A percentile compares a stretch with the other conserved stretches of the same genome.
Evolutionary conservation across 2,113 vertebrate species (phyloP).

Genomic region (Clarias macrocephalus): DNA sequence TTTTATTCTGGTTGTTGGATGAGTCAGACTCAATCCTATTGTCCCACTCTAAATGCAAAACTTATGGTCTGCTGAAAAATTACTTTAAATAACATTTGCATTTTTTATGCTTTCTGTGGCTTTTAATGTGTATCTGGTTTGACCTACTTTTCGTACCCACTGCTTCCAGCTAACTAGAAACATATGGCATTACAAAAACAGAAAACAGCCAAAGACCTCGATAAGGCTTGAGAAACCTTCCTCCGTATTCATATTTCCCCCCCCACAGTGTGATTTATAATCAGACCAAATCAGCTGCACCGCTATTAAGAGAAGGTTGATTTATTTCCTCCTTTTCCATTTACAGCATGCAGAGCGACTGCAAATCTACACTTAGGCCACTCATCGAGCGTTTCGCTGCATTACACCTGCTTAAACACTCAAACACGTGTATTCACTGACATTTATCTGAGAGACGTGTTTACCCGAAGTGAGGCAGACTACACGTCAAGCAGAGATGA

Average conservation of each 20-base stretch:
- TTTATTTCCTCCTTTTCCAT: neutral
- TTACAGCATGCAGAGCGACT: neutral
- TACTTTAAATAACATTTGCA: neutral
- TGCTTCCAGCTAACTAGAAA: neutral
- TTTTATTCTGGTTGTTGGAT: neutral
- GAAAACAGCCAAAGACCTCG: neutral
- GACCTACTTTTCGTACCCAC: neutral
- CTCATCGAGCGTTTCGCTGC: neutral
- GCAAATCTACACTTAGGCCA: neutral
- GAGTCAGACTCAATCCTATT: neutral
- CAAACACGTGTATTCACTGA: neutral
- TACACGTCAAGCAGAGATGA: neutral
- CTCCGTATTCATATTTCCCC: neutral
- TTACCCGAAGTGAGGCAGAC: neutral
- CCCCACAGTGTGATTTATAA: neutral
- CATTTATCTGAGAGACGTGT: neutral
- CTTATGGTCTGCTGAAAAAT: neutral
- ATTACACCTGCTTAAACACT: neutral
- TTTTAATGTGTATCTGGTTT: neutral
- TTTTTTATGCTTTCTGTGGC: neutral
- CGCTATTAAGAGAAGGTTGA: neutral
- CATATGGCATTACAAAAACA: neutral
- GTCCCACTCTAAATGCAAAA: neutral
- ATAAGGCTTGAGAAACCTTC: neutral
- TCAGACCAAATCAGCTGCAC: neutral